A percentile compares a stretch with the other conserved stretches of the same genome.
These are phyloP conservation scores for Struthidea cinerea DNA, from an alignment of 2,113 vertebrate genomes.

Conservation along the genomic window DNA sequence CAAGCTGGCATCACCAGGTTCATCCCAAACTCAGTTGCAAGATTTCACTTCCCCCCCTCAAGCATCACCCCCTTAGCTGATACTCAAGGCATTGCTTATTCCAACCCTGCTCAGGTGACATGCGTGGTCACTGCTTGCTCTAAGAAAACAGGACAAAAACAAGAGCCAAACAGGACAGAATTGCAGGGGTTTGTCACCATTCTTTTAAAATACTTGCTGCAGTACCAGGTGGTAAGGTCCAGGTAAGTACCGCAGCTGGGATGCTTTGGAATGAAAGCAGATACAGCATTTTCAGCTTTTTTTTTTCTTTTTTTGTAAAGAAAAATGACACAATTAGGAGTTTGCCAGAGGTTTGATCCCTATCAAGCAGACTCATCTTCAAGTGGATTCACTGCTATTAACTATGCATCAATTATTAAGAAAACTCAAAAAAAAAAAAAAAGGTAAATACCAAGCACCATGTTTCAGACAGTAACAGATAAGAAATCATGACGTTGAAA, in stretches of 20 bases:
- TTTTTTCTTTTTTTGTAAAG: background rate
- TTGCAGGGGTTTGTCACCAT: background rate
- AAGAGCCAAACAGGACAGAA: background rate
- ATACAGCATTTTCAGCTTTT: background rate
- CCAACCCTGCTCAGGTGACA: background rate
- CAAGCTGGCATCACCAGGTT: background rate
- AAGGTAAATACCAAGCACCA: background rate
- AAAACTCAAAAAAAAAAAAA: background rate
- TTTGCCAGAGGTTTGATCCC: background rate
- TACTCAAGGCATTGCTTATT: background rate
- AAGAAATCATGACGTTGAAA: background rate
- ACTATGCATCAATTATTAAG: background rate
- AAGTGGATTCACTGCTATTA: background rate
- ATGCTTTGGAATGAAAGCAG: background rate
- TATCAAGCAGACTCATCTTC: fast-evolving
- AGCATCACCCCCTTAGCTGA: background rate
- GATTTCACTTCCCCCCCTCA: background rate
- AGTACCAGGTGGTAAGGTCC: background rate
- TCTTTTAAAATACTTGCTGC: background rate
- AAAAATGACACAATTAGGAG: background rate
- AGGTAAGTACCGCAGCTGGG: background rate
- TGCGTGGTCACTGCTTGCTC: background rate
- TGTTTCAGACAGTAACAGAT: background rate
- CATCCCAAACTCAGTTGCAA: background rate
- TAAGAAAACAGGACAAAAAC: background rate